phyloP scores from a whole-genome alignment of 2,888 invertebrate genomes.

The Stenodera caucasica region DNA sequence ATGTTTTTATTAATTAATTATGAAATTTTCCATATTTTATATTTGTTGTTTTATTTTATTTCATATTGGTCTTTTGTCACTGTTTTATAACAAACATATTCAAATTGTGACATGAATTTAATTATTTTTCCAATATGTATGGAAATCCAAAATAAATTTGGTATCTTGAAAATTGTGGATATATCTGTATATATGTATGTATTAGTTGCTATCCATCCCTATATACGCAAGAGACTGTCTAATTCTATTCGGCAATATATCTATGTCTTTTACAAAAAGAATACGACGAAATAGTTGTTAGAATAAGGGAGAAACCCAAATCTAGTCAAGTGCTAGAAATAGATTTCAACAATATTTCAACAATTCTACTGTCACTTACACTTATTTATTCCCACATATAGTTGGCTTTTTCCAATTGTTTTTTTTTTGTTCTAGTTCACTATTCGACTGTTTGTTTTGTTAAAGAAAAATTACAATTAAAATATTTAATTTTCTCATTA shows the following conservation, averaged over 20 bases:
- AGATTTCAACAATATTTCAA: constrained; percentile 5
- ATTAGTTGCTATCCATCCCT: background rate
- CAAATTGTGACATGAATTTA: background rate
- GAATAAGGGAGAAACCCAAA: constrained; percentile 5
- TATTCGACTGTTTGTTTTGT: no score
- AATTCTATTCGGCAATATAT: constrained; percentile 1
- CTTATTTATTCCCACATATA: background rate
- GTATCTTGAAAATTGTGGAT: background rate
- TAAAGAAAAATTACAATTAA: no score
- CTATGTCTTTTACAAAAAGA: constrained; percentile 5
- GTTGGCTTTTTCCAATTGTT: background rate
- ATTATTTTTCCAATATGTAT: constrained; percentile 2
- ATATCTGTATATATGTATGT: background rate
- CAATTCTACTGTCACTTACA: constrained; percentile 6
- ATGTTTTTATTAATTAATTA: constrained; percentile 39
- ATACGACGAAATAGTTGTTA: constrained; percentile 2
- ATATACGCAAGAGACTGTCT: background rate
- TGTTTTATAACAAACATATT: background rate
- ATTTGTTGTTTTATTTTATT: background rate
- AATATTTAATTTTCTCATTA: no score
- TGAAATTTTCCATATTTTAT: background rate
- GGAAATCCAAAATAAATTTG: background rate
- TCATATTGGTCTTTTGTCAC: background rate
- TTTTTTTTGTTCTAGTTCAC: background rate
- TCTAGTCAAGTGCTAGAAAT: constrained; percentile 2